A percentile compares a stretch with the other conserved stretches of the same genome.
phyloP scores from a whole-genome alignment of 1,140 invertebrate species.

The Drosophila busckii region DNA sequence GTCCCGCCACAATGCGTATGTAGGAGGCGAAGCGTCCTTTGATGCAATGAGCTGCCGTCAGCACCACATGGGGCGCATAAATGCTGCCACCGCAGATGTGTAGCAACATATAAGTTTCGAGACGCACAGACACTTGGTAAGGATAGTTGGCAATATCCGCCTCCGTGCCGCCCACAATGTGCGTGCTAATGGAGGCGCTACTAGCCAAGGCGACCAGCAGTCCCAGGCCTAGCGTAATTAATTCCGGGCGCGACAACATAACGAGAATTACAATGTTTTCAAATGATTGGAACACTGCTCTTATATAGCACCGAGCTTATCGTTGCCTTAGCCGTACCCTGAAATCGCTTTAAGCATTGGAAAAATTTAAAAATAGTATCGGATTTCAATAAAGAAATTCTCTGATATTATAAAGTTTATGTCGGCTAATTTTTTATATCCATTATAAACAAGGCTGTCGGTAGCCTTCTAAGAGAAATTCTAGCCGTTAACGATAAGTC shows the following conservation, averaged over 20 bases:
- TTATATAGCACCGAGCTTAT: constrained; percentile 31
- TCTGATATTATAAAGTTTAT: constrained; percentile 36
- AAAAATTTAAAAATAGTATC: constrained; percentile 22
- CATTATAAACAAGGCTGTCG: constrained; percentile 45
- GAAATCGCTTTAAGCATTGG: constrained; percentile 15
- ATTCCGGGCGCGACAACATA: constrained; percentile 38
- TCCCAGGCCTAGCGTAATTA: constrained; percentile 34
- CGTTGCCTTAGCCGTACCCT: neutral
- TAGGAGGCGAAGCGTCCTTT: constrained; percentile 65
- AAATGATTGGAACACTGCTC: neutral
- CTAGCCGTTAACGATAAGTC: constrained; percentile 28
- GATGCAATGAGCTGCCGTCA: constrained; percentile 82
- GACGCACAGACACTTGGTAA: constrained; percentile 58
- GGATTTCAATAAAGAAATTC: constrained; percentile 34
- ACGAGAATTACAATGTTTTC: neutral
- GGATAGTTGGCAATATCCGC: constrained; percentile 48
- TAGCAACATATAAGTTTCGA: constrained; percentile 60
- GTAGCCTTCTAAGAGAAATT: constrained; percentile 32
- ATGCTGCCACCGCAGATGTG: constrained; percentile 71
- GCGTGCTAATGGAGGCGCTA: constrained; percentile 38
- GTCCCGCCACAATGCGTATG: constrained; percentile 51
- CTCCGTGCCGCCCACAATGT: constrained; percentile 50
- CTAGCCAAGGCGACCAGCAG: constrained; percentile 8
- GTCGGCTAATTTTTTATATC: constrained; percentile 31
- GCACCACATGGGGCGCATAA: constrained; percentile 80